Percentiles rank a stretch among this genome's conserved stretches.
Evolutionary conservation across 2,113 vertebrate species (phyloP).

Genomic region (Beaufortia kweichowensis): DNA sequence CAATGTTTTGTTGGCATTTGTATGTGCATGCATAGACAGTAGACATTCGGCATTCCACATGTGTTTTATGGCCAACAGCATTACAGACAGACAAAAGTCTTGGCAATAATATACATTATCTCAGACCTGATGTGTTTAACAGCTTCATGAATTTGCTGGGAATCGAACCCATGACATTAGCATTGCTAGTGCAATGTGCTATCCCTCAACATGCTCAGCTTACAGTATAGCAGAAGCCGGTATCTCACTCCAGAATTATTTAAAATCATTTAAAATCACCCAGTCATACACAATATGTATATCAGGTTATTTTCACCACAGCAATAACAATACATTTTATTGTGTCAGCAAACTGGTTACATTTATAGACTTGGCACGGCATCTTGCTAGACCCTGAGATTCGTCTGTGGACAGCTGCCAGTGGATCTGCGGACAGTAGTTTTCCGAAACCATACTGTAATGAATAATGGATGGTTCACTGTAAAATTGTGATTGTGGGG

Average conservation of each 20-base stretch:
- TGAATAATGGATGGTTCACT: neutral
- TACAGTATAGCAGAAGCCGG: conserved; percentile 25
- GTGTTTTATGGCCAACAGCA: conserved; percentile 15
- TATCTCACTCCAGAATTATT: conserved; percentile 15
- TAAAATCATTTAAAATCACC: too few species aligned
- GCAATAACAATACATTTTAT: too few species aligned
- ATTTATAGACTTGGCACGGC: too few species aligned
- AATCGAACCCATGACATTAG: too few species aligned
- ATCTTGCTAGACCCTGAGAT: too few species aligned
- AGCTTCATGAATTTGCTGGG: conserved; percentile 1
- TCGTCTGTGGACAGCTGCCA: too few species aligned
- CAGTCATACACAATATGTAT: too few species aligned
- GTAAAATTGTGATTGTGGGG: neutral
- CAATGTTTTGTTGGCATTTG: neutral
- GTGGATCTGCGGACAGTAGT: neutral
- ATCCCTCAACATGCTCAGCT: too few species aligned
- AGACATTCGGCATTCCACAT: conserved; percentile 14
- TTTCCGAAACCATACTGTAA: neutral
- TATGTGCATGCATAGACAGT: neutral
- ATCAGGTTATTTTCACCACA: too few species aligned
- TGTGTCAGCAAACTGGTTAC: too few species aligned
- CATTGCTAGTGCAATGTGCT: too few species aligned
- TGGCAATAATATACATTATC: conserved; percentile 27
- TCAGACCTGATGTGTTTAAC: conserved; percentile 40
- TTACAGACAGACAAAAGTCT: conserved; percentile 39